Base-by-base conservation (phyloP, 2,113 vertebrate genomes). In the Ginglymostoma cirratum region DNA sequence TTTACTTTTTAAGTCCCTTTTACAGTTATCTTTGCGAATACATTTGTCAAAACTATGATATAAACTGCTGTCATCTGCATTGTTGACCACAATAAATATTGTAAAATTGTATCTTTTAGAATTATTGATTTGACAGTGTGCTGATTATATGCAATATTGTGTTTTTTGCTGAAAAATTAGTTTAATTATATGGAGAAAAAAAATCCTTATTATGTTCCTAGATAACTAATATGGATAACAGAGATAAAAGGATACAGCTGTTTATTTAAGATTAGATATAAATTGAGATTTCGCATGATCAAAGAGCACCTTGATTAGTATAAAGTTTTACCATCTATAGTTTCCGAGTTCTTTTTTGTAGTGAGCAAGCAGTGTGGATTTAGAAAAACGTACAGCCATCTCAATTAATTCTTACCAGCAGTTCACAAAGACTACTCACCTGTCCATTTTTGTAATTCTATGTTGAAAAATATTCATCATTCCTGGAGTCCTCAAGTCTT, bases 201-300 rank as follows among this genome's bases (percentile, higher is more conserved):
- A 66, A 30, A 38, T 93, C 38, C 61, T 90, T 90, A 90, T 61
- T 90, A 65, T 90, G 48, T 65, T 90, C 87, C 38, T n/a, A 38
- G 61, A 93, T 93, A 93, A 93, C 66, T 93, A 93, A 93, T 66
- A 38, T 67, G 61, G n/a, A 61, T 34, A 93, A 66, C 89, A n/a
- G n/a, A n/a, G n/a, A n/a, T n/a, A n/a, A n/a, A n/a, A n/a, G n/a
- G n/a, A n/a, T n/a, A n/a, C n/a, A 93, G 89, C 89, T 93, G 61
- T 66, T 93, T 93, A 66, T 61, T 38, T 93, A 93, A 93, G 89
- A 93, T 93, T 93, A 66, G 61, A 93, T 66, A 19, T 34, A 93
- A 66, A 66, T 93, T 93, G 89, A 66, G 89, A 93, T 38, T 93
- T 93, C 34, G 55, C 30, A 23, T 38, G 19, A 93, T 93, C 89